These are phyloP conservation scores for Corythornis vintsioides DNA, from an alignment of 2,113 vertebrate genomes.

Conservation along the genomic window DNA sequence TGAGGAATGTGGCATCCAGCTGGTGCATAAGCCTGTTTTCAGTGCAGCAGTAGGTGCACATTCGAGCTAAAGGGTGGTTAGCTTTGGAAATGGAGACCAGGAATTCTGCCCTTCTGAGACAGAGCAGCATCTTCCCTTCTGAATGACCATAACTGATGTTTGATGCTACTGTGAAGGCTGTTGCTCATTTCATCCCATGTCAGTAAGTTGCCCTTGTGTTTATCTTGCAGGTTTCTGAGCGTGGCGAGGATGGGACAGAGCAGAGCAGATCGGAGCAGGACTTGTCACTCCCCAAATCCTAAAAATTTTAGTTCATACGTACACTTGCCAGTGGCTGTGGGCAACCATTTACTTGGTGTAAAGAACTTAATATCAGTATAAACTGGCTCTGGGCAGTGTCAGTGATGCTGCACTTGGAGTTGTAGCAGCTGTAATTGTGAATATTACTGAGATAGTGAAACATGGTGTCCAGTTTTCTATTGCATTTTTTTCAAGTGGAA, in stretches of 20 bases:
- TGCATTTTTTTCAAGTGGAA: constrained; percentile 85
- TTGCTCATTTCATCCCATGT: constrained; percentile 23
- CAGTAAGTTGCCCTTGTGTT: constrained; percentile 75
- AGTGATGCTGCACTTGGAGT: constrained; percentile 77
- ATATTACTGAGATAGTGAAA: constrained; percentile 89
- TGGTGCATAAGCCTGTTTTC: not conserved
- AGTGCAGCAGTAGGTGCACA: not conserved
- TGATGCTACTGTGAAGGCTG: constrained; percentile 26
- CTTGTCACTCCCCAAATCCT: constrained; percentile 90
- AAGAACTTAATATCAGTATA: constrained; percentile 86
- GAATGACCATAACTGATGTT: constrained; percentile 36
- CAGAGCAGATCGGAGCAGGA: constrained; percentile 90
- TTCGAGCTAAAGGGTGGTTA: not conserved
- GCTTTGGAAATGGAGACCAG: not conserved
- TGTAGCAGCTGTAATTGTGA: constrained; percentile 86
- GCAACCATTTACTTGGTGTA: constrained; percentile 89
- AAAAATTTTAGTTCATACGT: constrained; percentile 89
- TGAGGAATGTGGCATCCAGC: constrained; percentile 18
- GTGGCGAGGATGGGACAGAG: constrained; percentile 83
- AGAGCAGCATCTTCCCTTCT: constrained; percentile 37
- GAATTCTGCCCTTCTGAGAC: not conserved
- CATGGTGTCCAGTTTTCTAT: constrained; percentile 87
- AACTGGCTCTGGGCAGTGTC: constrained; percentile 83
- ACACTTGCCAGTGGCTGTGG: constrained; percentile 88
- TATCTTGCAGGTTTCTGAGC: constrained; percentile 89